Evolutionary conservation across 30 jellyfish, hydroid and myxozoan genomes (phyloP), one percentile per base, ranked within the genome.

Genomic region (Aurelia coerulea): DNA sequence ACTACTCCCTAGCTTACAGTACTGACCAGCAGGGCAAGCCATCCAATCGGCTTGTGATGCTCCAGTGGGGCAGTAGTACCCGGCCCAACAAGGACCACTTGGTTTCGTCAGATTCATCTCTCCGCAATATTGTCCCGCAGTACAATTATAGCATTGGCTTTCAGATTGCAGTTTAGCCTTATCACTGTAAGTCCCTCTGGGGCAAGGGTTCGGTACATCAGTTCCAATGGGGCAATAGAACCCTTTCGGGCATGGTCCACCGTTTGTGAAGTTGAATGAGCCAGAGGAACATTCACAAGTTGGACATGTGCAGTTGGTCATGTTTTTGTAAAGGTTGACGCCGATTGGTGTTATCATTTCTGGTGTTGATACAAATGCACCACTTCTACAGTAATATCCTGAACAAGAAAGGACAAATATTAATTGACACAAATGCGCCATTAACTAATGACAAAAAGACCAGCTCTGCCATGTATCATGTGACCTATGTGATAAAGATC

Each of bases 161-260:
- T 67, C 85, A 3, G 97, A 79, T 66, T 85, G 96, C 31, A 84
- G 90, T 58, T 95, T 90, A 4, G 62, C 58, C 46, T 62, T 82
- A 92, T 95, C 85, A 85, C 95, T 90, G 85, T 63, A 95, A 17
- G 97, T 95, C 29, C 99, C 99, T 35, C 88, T 52, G 2, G 99
- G 99, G 78, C 99, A 95, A 19, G 98, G 99, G 17, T 17, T 35
- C 2, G 99, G 99, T 68, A 42, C 90, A 74, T 82, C 97, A 0
- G 99, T 90, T 10, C 99, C 99, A 42, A 37, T 23, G 23, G 97
- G 96, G 75, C 99, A 95, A 84, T 85, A 95, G 76, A 85, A 95
- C 5, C 99, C 99, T 74, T 81, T 72, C 18, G 99, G 99, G 53
- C 99, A 95, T 11, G 99, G 99, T 2, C 99, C 99, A 62, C 95